phyloP scores from a whole-genome alignment of 2,113 vertebrate genomes.

The Synchiropus splendidus region DNA sequence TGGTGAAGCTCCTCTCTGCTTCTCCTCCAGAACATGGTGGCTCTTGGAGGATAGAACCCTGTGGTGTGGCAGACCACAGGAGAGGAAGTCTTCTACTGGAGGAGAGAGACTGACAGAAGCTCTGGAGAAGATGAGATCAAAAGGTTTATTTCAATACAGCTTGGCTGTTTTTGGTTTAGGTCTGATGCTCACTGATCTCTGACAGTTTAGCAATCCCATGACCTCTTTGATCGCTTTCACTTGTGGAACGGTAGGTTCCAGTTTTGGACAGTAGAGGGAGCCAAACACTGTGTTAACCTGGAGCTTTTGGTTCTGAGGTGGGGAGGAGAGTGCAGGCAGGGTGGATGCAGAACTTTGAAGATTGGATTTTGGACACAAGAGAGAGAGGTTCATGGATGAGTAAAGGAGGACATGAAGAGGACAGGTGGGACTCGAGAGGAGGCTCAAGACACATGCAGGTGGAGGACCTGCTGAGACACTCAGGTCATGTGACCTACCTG shows the following conservation, averaged over 20 bases:
- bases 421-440: no score
- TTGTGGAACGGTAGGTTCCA: no score
- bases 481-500: constrained; percentile 5
- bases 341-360: no score
- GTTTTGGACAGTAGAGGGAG: neutral
- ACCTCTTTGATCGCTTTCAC: no score
- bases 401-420: no score
- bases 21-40: constrained; percentile 25
- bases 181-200: no score
- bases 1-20: constrained; percentile 21
- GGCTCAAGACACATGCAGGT: neutral
- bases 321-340: no score
- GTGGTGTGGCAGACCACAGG: constrained; percentile 21
- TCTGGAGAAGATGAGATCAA: neutral
- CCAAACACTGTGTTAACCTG: neutral
- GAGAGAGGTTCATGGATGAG: no score
- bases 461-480: neutral
- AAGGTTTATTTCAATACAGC: neutral
- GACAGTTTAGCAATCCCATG: no score
- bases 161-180: neutral
- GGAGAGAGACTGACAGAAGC: constrained; percentile 3
- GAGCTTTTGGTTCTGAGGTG: no score
- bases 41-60: constrained; percentile 28
- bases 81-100: constrained; percentile 33
- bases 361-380: no score